Evolutionary conservation across 2,797 vertebrate genomes (phyloP).

Genomic region (Brachyalestes nurse): DNA sequence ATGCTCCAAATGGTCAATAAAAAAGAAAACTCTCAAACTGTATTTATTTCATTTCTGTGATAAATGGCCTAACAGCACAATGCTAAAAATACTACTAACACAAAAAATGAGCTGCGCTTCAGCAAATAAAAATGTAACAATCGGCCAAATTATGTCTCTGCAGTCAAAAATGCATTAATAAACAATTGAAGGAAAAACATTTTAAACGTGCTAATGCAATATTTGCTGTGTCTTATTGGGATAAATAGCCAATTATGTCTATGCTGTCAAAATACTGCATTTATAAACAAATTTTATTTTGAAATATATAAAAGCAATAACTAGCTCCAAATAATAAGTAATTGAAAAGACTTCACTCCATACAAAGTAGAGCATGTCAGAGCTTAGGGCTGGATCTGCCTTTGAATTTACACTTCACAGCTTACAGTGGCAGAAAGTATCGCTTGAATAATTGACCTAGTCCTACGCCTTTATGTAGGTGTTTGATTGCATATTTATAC

Average conservation of each 20-base stretch:
- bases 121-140: neutral
- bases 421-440: neutral
- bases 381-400: neutral
- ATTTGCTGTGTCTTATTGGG: too few relatives aligned
- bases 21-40: neutral
- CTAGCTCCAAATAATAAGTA: too few relatives aligned
- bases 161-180: too few relatives aligned
- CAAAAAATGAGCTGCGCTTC: neutral
- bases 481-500: constrained; percentile 14
- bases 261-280: neutral
- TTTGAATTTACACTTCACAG: neutral
- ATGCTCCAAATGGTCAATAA: too few relatives aligned
- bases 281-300: neutral
- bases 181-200: too few relatives aligned
- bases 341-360: neutral
- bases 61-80: neutral
- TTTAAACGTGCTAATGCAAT: too few relatives aligned
- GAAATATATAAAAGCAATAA: too few relatives aligned
- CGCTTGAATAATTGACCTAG: neutral
- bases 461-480: neutral
- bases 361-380: neutral
- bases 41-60: neutral
- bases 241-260: neutral
- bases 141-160: neutral
- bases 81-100: neutral